These are phyloP conservation scores for Valencia hispanica DNA, from an alignment of 2,797 vertebrate genomes.

Conservation along the genomic window DNA sequence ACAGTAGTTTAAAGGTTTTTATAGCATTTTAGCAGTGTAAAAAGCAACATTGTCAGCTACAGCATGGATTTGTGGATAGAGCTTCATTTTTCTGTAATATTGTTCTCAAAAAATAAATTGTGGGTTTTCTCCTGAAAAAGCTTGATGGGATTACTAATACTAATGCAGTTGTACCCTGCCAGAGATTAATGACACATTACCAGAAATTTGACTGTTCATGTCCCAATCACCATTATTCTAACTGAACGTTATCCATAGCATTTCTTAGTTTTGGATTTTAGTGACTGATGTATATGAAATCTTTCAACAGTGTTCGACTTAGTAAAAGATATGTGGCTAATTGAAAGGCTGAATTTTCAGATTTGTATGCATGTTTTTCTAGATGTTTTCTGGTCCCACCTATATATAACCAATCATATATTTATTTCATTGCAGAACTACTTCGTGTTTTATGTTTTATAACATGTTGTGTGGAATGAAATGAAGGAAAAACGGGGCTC, in stretches of 20 bases:
- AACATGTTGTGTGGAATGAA: neutral
- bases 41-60: no score
- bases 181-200: neutral
- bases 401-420: neutral
- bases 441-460: no score
- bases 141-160: no score
- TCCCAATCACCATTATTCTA: neutral
- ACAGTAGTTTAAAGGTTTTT: no score
- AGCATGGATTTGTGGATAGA: no score
- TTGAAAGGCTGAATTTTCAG: neutral
- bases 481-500: neutral
- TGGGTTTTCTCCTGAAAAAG: no score
- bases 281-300: neutral
- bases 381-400: neutral
- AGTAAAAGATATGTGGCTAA: neutral
- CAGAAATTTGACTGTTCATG: neutral
- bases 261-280: neutral
- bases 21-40: no score
- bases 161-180: neutral
- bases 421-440: constrained; percentile 7
- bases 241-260: neutral
- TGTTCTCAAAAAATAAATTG: neutral
- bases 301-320: neutral
- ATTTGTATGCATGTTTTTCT: neutral
- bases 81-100: no score